Evolutionary conservation across 2,113 vertebrate species (phyloP).

Genomic region (Bubo blakistoni): DNA sequence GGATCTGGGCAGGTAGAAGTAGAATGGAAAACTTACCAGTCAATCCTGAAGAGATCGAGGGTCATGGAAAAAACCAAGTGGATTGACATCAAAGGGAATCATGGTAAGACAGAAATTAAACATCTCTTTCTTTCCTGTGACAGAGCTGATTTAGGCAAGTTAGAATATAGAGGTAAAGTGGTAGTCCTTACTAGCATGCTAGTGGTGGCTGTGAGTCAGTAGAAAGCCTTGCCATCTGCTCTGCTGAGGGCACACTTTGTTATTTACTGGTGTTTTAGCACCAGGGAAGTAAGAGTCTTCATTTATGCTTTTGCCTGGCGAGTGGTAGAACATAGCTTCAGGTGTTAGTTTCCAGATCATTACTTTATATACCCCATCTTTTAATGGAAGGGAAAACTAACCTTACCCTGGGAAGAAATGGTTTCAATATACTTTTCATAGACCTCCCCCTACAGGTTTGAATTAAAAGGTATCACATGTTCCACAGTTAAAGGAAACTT

Average conservation of each 20-base stretch:
- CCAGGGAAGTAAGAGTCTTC: not conserved
- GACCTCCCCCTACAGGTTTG: not conserved
- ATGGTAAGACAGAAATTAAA: conserved; percentile 77
- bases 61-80: conserved; percentile 93
- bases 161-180: not conserved
- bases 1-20: conserved; percentile 90
- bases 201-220: not conserved
- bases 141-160: not conserved
- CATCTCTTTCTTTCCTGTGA: not conserved
- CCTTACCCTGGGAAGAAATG: not conserved
- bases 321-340: not conserved
- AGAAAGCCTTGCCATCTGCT: not conserved
- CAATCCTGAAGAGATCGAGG: conserved; percentile 86
- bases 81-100: conserved; percentile 97
- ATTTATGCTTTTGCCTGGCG: not conserved
- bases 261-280: not conserved
- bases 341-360: not conserved
- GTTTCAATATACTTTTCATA: not conserved
- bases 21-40: conserved; percentile 94
- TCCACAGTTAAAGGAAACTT: not conserved
- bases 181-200: not conserved
- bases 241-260: not conserved
- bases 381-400: not conserved
- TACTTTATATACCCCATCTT: not conserved
- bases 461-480: not conserved